Conservation (phyloP, 2,113 vertebrate species). For the Microtus richardsoni region DNA sequence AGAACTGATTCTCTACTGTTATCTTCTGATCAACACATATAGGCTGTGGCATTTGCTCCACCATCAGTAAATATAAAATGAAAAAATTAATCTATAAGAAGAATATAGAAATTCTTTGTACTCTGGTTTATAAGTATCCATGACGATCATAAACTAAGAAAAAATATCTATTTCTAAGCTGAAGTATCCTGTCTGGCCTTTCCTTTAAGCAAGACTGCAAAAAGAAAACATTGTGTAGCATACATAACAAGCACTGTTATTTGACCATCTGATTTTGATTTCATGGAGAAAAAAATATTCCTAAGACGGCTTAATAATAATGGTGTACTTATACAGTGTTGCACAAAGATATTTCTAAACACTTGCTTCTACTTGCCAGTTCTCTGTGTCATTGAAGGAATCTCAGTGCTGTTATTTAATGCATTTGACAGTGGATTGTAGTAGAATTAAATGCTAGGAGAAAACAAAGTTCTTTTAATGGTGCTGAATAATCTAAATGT, state of each 20-base stretch:
- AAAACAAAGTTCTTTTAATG: conserved; percentile 75
- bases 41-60: not conserved
- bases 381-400: conserved; percentile 28
- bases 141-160: not conserved
- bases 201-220: not conserved
- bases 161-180: not conserved
- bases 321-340: conserved; percentile 59
- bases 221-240: not conserved
- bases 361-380: conserved; percentile 52
- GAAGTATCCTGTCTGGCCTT: not conserved
- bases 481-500: conserved; percentile 72
- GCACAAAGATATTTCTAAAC: conserved; percentile 59
- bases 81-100: not conserved
- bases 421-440: conserved; percentile 63
- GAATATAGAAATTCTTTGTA: not conserved
- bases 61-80: not conserved
- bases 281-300: conserved; percentile 34
- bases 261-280: conserved; percentile 61
- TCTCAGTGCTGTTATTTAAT: conserved; percentile 50
- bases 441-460: conserved; percentile 61
- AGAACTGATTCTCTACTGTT: not conserved
- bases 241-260: conserved; percentile 42
- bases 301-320: conserved; percentile 33
- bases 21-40: not conserved
- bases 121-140: not conserved